Conservation (phyloP, 2,888 invertebrate species). For the Lagria hirta region DNA sequence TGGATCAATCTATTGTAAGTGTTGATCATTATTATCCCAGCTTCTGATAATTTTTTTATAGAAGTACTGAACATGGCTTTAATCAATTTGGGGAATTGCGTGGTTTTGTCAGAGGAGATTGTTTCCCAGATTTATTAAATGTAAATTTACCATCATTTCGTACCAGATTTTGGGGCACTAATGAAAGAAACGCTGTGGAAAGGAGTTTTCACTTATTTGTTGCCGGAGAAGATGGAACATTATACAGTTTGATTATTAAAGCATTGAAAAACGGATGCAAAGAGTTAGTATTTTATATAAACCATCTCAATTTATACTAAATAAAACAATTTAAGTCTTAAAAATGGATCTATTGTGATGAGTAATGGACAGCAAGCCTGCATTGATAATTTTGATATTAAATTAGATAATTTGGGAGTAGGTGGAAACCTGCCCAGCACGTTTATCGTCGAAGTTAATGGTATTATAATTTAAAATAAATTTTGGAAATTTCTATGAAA, state of each 20-base stretch:
- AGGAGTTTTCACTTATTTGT: slow-evolving; percentile 44
- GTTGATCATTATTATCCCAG: slow-evolving; percentile 2
- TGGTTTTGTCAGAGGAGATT: slow-evolving; percentile 59
- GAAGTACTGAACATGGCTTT: slow-evolving; percentile 55
- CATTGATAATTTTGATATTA: too few species aligned
- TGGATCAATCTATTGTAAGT: slow-evolving; percentile 62
- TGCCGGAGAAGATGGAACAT: slow-evolving; percentile 59
- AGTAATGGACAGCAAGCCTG: too few species aligned
- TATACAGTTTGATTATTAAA: slow-evolving; percentile 58
- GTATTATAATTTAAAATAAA: too few species aligned
- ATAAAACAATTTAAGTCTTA: too few species aligned
- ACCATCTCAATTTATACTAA: slow-evolving; percentile 4
- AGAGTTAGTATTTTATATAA: slow-evolving; percentile 56
- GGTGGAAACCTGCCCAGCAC: too few species aligned
- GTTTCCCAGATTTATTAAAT: slow-evolving; percentile 49
- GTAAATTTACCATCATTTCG: slow-evolving; percentile 55
- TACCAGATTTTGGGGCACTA: slow-evolving; percentile 37
- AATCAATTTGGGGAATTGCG: slow-evolving; percentile 66
- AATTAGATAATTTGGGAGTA: too few species aligned
- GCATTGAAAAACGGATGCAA: slow-evolving; percentile 58
- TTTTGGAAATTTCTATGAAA: slow-evolving; percentile 51
- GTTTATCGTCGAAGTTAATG: too few species aligned
- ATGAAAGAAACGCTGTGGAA: slow-evolving; percentile 37
- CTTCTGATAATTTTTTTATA: slow-evolving; percentile 32
- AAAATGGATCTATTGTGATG: too few species aligned